Evolutionary conservation across 2,888 invertebrate species (phyloP).

Genomic region (Ennomos erosarius): DNA sequence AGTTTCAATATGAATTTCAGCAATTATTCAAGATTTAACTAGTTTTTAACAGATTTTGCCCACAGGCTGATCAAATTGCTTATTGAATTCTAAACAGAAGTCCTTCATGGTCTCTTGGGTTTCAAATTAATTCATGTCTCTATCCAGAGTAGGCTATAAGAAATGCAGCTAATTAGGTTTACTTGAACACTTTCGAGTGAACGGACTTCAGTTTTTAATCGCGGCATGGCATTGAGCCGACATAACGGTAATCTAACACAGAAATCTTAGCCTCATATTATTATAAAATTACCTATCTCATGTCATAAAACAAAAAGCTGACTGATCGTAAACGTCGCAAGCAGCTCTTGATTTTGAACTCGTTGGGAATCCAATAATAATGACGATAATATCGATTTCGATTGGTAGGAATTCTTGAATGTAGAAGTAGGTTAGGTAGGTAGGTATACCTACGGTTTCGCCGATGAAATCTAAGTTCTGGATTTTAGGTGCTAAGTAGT

Average conservation of each 20-base stretch:
- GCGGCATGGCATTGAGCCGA: conserved; percentile 42
- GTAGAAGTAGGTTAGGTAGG: too few relatives aligned
- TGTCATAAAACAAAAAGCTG: conserved; percentile 1
- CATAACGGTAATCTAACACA: conserved; percentile 44
- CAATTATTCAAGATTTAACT: too few relatives aligned
- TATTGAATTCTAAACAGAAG: conserved; percentile 51
- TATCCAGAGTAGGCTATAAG: conserved; percentile 56
- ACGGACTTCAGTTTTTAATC: conserved; percentile 48
- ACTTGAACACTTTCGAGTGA: conserved; percentile 31
- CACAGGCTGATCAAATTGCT: too few relatives aligned
- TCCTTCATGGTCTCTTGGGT: conserved; percentile 61
- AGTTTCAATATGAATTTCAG: background rate
- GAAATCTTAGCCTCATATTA: conserved; percentile 9
- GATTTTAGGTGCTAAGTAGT: too few relatives aligned
- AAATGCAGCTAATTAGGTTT: conserved; percentile 66
- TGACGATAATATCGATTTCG: too few relatives aligned
- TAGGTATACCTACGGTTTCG: too few relatives aligned
- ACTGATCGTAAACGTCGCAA: background rate
- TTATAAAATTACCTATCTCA: background rate
- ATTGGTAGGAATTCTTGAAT: too few relatives aligned
- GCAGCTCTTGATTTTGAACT: too few relatives aligned
- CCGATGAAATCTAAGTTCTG: too few relatives aligned
- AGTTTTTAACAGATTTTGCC: too few relatives aligned
- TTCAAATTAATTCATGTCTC: conserved; percentile 61
- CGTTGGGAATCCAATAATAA: too few relatives aligned